These are phyloP conservation scores for Rhodeus uyekii DNA, from an alignment of 2,797 vertebrate species.

Conservation along the genomic window DNA sequence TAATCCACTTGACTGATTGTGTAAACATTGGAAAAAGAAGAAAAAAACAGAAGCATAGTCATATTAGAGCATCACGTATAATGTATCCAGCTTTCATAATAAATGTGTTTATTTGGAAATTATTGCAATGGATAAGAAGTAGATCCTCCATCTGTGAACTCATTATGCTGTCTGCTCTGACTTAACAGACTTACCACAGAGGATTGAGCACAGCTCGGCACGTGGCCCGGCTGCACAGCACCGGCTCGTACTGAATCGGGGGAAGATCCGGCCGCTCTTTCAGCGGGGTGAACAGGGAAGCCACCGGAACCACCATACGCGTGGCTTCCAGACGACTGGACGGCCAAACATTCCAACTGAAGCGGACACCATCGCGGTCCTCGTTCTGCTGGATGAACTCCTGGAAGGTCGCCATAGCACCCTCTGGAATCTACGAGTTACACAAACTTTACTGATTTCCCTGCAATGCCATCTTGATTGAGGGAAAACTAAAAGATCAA, in stretches of 20 bases:
- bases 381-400: constrained; percentile 98
- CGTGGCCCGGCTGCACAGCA: constrained; percentile 92
- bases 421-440: constrained; percentile 45
- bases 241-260: constrained; percentile 95
- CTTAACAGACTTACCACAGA: constrained; percentile 81
- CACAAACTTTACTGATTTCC: neutral
- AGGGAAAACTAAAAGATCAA: neutral
- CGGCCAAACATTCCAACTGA: constrained; percentile 99
- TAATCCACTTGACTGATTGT: constrained; percentile 94
- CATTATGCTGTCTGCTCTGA: neutral
- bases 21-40: constrained; percentile 11
- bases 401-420: constrained; percentile 92
- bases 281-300: constrained; percentile 88
- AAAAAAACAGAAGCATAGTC: constrained; percentile 11
- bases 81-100: constrained; percentile 25
- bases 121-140: neutral
- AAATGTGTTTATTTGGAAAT: constrained; percentile 32
- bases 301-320: constrained; percentile 94
- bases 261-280: constrained; percentile 92
- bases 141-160: constrained; percentile 5
- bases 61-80: constrained; percentile 9
- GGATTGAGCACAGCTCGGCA: constrained; percentile 96
- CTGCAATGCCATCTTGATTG: neutral
- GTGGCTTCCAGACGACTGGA: constrained; percentile 95
- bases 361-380: constrained; percentile 93